Base-by-base conservation (phyloP, 2,113 vertebrate species). In the Struthidea cinerea region DNA sequence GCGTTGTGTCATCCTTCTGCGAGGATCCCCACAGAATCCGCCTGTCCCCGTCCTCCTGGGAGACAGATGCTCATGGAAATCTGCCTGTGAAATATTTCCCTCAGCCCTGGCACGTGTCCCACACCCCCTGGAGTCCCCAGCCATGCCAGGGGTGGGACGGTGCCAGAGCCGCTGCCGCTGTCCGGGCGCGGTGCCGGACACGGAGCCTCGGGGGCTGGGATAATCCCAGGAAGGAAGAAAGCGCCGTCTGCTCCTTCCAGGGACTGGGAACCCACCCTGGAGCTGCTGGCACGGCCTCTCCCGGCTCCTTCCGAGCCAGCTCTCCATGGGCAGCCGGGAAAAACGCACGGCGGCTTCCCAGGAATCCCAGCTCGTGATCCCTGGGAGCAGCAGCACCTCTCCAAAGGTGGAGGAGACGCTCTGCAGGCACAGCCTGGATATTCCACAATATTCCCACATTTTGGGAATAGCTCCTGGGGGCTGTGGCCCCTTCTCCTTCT, bases 211-310 rank as follows among this genome's bases (percentile, higher is more conserved):
- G 64, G 89, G 79, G 76, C 83, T 74, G 75, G 92, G 85, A 90
- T 97, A 97, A 96, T 97, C 90, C 94, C 88, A 84, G 96, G 94
- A 95, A 96, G 94, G 94, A 95, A 96, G 92, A 69, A 90, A 84
- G 42, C 0, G 0, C 90, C 83, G 63, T 50, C 85, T 2, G 35
- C 92, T 93, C 71, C 75, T 97, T 92, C 88, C 94, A 93, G 83
- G 63, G 71, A 50, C 59, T 80, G 90, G 78, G 77, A 93, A 93
- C 79, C 92, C 88, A 77, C 90, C 94, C 92, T 57, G 85, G 82
- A 94, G 95, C 84, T 7, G 44, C 75, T 96, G 95, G 94, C 94
- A 94, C 6, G 0, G 79, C 75, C 68, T 94, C 59, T 63, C 70
- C 52, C 0, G 0, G 61, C 70, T 90, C 74, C 44, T 87, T 56